Evolutionary conservation across 2,888 invertebrate species (phyloP).

Genomic region (Pachliopta kotzebuea): DNA sequence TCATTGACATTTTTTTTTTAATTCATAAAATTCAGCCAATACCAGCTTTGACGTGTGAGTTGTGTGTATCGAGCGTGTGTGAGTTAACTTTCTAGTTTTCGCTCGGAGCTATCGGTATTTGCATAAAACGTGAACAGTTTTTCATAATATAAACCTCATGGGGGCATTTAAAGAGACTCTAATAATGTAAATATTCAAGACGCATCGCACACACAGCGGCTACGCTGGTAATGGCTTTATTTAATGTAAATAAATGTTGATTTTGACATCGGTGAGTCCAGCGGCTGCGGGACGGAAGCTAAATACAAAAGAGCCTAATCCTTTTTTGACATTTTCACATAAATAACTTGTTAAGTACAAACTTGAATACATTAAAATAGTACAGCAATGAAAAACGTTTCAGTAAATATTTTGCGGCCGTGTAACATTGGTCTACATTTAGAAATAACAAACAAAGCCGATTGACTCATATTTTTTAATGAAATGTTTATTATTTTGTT

Average conservation of each 20-base stretch:
- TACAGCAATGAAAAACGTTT: conserved; percentile 1
- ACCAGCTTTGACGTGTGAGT: background rate
- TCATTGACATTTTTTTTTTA: conserved; percentile 12
- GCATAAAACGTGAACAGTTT: conserved; percentile 79
- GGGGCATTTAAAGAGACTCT: conserved; percentile 63
- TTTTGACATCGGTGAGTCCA: conserved; percentile 45
- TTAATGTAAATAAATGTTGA: conserved; percentile 58
- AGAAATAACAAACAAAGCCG: conserved; percentile 20
- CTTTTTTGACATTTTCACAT: conserved; percentile 7
- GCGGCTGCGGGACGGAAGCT: conserved; percentile 21
- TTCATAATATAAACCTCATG: conserved; percentile 76
- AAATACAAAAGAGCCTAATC: conserved; percentile 29
- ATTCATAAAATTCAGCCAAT: conserved; percentile 23
- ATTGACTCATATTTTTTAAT: conserved; percentile 16
- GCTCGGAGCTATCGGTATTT: conserved; percentile 71
- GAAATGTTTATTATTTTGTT: conserved; percentile 17
- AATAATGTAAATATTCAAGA: conserved; percentile 68
- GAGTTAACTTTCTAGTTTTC: conserved; percentile 79
- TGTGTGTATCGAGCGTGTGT: conserved; percentile 50
- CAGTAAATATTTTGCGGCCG: conserved; percentile 5
- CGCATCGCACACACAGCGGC: conserved; percentile 53
- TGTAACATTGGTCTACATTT: background rate
- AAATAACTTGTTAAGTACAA: conserved; percentile 1
- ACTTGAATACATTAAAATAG: background rate
- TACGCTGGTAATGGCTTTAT: conserved; percentile 63